Conservation (phyloP, 2,113 vertebrate species). For the Melanostigma gelatinosum region DNA sequence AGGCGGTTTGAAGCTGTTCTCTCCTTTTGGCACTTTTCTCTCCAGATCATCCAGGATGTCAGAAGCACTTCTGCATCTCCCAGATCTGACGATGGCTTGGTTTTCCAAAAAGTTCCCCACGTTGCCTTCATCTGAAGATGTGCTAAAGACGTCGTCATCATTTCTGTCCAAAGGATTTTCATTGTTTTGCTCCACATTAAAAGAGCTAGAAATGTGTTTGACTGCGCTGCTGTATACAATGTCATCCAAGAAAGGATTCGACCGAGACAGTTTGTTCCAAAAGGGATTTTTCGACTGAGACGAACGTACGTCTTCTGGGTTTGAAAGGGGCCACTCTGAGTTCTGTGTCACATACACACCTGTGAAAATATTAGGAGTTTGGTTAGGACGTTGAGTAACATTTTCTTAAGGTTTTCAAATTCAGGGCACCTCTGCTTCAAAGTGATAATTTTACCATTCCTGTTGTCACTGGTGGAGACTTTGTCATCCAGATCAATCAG, state of each 20-base stretch:
- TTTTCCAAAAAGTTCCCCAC: constrained; percentile 81
- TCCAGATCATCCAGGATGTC: constrained; percentile 89
- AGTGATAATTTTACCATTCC: constrained; percentile 75
- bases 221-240: constrained; percentile 83
- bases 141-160: constrained; percentile 84
- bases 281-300: constrained; percentile 89
- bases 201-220: constrained; percentile 73
- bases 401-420: neutral
- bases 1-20: constrained; percentile 61
- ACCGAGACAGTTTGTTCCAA: constrained; percentile 90
- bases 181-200: constrained; percentile 82
- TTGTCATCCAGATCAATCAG: constrained; percentile 87
- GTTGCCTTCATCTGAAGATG: constrained; percentile 90
- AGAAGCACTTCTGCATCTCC: constrained; percentile 90
- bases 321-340: constrained; percentile 66
- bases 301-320: constrained; percentile 58
- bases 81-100: constrained; percentile 80
- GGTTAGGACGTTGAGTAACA: neutral
- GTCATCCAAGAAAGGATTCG: constrained; percentile 95
- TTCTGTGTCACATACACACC: constrained; percentile 61
- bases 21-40: constrained; percentile 66
- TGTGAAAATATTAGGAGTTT: constrained; percentile 51
- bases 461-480: constrained; percentile 71
- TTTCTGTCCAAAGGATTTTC: constrained; percentile 78
- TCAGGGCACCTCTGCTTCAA: neutral